These are phyloP conservation scores for Squalus acanthias DNA, from an alignment of 2,797 vertebrate species.

Conservation along the genomic window DNA sequence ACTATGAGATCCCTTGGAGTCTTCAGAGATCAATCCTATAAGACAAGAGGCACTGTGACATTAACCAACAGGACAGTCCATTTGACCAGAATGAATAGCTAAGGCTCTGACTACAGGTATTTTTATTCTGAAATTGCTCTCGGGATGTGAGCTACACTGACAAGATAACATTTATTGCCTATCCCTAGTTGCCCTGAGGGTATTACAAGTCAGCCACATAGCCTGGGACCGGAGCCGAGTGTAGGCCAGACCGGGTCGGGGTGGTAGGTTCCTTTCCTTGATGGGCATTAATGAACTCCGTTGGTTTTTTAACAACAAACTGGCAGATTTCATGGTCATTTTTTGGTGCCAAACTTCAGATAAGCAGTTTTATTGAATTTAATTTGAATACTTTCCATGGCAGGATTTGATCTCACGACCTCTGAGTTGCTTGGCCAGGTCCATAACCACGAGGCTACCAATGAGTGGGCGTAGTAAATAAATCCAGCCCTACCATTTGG, in stretches of 20 bases:
- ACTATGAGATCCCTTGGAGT: not conserved
- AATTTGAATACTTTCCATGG: not conserved
- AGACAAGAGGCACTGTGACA: not conserved
- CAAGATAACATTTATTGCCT: not conserved
- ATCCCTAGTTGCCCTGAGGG: not conserved
- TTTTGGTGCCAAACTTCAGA: not conserved
- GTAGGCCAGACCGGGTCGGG: not conserved
- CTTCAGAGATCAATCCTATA: not conserved
- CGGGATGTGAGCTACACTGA: not conserved
- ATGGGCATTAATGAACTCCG: not conserved
- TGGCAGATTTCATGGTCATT: not conserved
- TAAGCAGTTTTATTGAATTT: not conserved
- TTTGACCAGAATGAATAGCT: not conserved
- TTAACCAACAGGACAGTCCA: not conserved
- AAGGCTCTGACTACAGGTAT: not conserved
- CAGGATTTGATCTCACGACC: not conserved
- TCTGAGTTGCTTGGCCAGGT: not conserved
- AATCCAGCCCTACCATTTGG: not conserved
- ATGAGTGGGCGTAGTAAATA: not conserved
- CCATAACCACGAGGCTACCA: constrained; percentile 1
- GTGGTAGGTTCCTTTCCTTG: not conserved
- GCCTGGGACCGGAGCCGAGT: not conserved
- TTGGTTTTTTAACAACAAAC: not conserved
- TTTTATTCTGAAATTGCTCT: not conserved
- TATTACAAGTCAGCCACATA: not conserved